Evolutionary conservation across 2,113 vertebrate genomes (phyloP), one percentile per base, ranked within the genome.

Genomic region (Lophius piscatorius): DNA sequence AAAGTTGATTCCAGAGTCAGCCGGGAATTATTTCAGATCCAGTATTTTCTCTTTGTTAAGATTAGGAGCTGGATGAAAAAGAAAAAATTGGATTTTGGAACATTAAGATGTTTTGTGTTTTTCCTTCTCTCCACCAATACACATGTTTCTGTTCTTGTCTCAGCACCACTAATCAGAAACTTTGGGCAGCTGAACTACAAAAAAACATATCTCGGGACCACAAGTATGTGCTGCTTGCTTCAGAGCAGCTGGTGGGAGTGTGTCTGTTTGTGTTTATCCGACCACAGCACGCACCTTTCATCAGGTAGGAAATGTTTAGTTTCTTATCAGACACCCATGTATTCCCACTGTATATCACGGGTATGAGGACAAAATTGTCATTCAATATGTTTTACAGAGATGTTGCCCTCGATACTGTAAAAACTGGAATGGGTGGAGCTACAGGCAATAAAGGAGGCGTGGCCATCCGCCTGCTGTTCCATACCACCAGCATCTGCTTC

Each of bases 371-470:
- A 39, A 2, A n/a, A 50, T 14, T 28, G 1, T 14, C 14, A 9
- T 26, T 68, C 1, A 0, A 10, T 29, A 5, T 13, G 7, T 24
- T 42, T 51, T 42, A 4, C 76, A 99, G 97, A 88, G 97, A 99
- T 49, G 96, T 99, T 33, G 97, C 96, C 1, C 95, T 99, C 0
- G 97, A 99, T 63, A 97, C 94, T 2, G 97, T 99, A 24, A 99
- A 99, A 92, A 99, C 97, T 1, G 97, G 97, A 38, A 99, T 99
- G 97, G 97, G 97, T 26, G 97, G 97, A n/a, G 97, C 97, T 26
- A 95, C 97, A 9, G 97, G 97, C 31, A 99, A 99, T 68, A 99
- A 99, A 89, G 97, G 97, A 11, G 97, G 95, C 0, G 96, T 99
- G 41, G 96, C 97, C 21, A 95, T 99, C 62, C 92, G 96, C 41